These are phyloP conservation scores for Tetramorium simillimum DNA, from an alignment of 1,140 invertebrate genomes.

Conservation along the genomic window DNA sequence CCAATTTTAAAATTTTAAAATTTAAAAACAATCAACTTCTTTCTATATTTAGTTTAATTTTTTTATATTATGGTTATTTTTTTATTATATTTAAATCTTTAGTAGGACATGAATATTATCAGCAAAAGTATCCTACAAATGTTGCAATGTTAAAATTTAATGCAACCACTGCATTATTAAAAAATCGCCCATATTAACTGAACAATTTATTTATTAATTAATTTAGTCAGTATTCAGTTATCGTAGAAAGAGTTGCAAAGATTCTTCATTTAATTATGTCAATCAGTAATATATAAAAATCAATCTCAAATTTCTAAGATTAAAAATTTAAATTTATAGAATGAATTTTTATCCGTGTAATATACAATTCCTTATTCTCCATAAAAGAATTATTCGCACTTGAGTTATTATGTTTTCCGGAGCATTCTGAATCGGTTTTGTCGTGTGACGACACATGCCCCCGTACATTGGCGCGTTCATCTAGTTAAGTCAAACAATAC, in stretches of 20 bases:
- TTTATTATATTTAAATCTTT: not conserved
- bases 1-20: not conserved
- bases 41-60: not conserved
- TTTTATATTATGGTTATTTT: not conserved
- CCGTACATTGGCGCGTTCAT: constrained; percentile 64
- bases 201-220: not conserved
- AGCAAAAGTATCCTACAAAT: not conserved
- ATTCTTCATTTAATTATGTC: not conserved
- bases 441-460: constrained; percentile 67
- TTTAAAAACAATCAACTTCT: not conserved
- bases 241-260: not conserved
- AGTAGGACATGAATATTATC: too few species aligned
- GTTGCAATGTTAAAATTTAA: not conserved
- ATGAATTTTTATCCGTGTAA: not conserved
- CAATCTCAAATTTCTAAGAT: not conserved
- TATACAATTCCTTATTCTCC: not conserved
- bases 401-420: not conserved
- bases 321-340: not conserved
- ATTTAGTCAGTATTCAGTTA: not conserved
- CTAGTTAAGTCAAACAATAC: constrained; percentile 73
- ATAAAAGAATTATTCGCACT: not conserved
- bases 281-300: not conserved
- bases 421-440: constrained; percentile 41
- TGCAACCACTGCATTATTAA: not conserved
- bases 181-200: not conserved